Conservation (phyloP, 2,113 vertebrate genomes). For the Phylloscopus whistleri region DNA sequence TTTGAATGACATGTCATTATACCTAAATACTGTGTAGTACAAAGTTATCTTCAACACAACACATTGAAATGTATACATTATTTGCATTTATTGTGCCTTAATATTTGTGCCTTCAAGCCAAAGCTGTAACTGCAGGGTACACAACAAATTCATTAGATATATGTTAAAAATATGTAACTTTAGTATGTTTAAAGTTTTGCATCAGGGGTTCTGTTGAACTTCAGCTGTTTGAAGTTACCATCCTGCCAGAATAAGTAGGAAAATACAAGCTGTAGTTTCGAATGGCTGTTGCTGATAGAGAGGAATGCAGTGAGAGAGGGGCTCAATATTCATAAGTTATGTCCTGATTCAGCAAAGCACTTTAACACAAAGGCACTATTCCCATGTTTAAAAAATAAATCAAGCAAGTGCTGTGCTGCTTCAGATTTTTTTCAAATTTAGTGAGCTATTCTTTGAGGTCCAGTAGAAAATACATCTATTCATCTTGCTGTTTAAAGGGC, state of each 20-base stretch:
- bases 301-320: background rate
- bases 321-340: background rate
- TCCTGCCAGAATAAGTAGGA: background rate
- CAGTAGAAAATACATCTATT: background rate
- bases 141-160: conserved; percentile 22
- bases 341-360: conserved; percentile 17
- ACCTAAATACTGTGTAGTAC: conserved; percentile 30
- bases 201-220: conserved; percentile 58
- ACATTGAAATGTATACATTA: conserved; percentile 60
- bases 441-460: background rate
- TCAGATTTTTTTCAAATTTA: background rate
- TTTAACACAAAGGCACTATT: background rate
- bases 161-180: conserved; percentile 14
- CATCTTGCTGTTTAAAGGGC: background rate
- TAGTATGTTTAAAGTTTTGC: conserved; percentile 23
- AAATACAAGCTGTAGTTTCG: background rate
- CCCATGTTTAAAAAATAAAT: background rate
- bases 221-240: conserved; percentile 55
- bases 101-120: conserved; percentile 68
- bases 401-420: background rate
- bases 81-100: conserved; percentile 75
- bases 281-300: conserved; percentile 1
- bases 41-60: conserved; percentile 58
- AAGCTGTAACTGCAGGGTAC: conserved; percentile 58
- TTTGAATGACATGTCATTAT: conserved; percentile 62